These are phyloP conservation scores for Rattus rattus DNA, from an alignment of 2,113 vertebrate species.

Conservation along the genomic window DNA sequence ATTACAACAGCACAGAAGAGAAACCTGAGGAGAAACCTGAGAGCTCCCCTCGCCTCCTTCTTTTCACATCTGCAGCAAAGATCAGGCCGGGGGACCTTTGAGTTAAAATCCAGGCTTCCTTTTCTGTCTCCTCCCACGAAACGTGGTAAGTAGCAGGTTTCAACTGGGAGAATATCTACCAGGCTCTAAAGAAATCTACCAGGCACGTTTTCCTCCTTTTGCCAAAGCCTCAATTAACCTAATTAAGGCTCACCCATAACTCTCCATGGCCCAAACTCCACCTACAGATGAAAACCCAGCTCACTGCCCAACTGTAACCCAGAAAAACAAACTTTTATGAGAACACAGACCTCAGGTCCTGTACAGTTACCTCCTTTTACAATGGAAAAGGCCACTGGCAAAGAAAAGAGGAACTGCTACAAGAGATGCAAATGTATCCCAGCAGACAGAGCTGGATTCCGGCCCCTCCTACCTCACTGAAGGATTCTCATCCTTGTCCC, in stretches of 20 bases:
- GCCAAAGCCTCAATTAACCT: constrained; percentile 57
- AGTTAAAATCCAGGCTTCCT: constrained; percentile 44
- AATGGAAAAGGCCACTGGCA: not conserved
- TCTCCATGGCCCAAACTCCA: not conserved
- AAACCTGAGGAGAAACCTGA: not conserved
- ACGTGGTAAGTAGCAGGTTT: not conserved
- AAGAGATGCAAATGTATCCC: not conserved
- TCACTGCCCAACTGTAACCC: not conserved
- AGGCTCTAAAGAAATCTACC: not conserved
- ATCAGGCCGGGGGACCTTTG: constrained; percentile 16
- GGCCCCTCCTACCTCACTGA: not conserved
- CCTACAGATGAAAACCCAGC: not conserved
- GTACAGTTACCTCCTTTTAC: not conserved
- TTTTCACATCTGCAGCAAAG: constrained; percentile 22
- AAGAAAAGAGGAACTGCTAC: not conserved
- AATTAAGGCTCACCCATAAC: constrained; percentile 16
- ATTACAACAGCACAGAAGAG: not conserved
- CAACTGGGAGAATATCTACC: not conserved
- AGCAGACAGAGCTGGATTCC: not conserved
- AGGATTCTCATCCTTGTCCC: not conserved
- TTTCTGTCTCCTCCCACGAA: not conserved
- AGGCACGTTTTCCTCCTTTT: not conserved
- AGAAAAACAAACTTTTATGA: constrained; percentile 32
- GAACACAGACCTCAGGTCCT: not conserved
- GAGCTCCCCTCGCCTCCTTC: not conserved